A percentile compares a stretch with the other conserved stretches of the same genome.
Evolutionary conservation across 2,113 vertebrate species (phyloP).

Genomic region (Cercopithecus mona): DNA sequence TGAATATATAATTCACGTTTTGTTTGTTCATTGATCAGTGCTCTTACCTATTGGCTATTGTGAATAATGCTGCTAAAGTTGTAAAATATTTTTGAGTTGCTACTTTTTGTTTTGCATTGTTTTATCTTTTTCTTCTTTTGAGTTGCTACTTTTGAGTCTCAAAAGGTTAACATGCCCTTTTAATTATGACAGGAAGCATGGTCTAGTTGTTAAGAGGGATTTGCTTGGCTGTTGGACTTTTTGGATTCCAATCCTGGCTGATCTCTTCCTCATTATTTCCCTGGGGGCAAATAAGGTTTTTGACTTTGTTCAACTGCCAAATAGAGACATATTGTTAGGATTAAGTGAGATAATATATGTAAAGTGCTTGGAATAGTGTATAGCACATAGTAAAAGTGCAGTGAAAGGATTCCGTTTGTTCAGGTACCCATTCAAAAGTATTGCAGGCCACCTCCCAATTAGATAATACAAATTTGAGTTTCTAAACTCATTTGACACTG

Average conservation of each 20-base stretch:
- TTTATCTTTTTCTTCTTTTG: neutral
- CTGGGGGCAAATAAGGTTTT: neutral
- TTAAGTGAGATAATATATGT: neutral
- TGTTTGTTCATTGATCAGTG: neutral
- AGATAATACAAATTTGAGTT: neutral
- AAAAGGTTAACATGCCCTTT: neutral
- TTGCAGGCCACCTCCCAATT: neutral
- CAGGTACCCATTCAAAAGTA: neutral
- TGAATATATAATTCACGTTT: neutral
- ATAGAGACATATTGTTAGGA: neutral
- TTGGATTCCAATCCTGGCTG: neutral
- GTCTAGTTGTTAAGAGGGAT: neutral
- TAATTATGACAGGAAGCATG: neutral
- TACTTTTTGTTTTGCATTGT: neutral
- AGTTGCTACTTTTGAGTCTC: no score
- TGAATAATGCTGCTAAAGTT: neutral
- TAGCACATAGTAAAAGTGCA: neutral
- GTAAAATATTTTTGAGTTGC: neutral
- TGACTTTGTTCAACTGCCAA: neutral
- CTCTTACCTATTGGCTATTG: neutral
- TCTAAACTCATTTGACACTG: neutral
- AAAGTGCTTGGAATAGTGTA: neutral
- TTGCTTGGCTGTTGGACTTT: neutral
- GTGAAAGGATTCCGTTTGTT: neutral
- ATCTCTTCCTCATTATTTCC: neutral